These are phyloP conservation scores for Caenorhabditis tropicalis DNA, from an alignment of 1,140 invertebrate genomes.

Conservation along the genomic window DNA sequence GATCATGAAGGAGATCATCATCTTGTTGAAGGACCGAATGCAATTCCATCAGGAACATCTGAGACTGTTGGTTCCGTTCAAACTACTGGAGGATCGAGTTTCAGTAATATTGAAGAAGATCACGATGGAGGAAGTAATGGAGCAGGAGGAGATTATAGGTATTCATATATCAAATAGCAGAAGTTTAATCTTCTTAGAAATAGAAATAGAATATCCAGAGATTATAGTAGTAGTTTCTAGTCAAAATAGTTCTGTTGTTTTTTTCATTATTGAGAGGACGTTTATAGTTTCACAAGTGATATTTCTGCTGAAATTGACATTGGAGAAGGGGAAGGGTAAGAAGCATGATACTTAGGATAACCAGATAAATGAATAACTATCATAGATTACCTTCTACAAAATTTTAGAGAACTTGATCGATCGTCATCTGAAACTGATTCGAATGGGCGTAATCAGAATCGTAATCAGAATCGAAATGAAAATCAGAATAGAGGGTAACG, in stretches of 20 bases:
- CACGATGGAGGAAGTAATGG: not conserved
- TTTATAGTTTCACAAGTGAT: not conserved
- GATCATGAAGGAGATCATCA: slow-evolving; percentile 12
- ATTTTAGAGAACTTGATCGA: not conserved
- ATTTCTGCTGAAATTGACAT: not conserved
- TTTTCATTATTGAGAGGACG: not conserved
- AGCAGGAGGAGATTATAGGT: not conserved
- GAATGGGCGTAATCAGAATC: not conserved
- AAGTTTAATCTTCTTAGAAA: not conserved
- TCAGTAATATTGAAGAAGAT: not conserved
- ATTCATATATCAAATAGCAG: not conserved
- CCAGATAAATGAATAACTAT: not conserved
- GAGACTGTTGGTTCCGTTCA: not conserved
- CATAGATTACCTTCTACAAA: not conserved
- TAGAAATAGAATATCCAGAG: too few species aligned
- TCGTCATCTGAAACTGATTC: not conserved
- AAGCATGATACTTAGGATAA: slow-evolving; percentile 22
- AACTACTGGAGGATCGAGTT: not conserved
- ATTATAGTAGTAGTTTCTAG: too few species aligned
- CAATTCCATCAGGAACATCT: not conserved
- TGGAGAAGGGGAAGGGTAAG: slow-evolving; percentile 16
- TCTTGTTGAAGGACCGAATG: not conserved
- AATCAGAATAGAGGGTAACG: slow-evolving; percentile 11
- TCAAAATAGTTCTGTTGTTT: too few species aligned
- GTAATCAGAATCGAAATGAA: not conserved